Percentiles rank a stretch among this genome's conserved stretches.
Evolutionary conservation across 1,140 invertebrate species (phyloP).

Genomic region (Adelges cooleyi): DNA sequence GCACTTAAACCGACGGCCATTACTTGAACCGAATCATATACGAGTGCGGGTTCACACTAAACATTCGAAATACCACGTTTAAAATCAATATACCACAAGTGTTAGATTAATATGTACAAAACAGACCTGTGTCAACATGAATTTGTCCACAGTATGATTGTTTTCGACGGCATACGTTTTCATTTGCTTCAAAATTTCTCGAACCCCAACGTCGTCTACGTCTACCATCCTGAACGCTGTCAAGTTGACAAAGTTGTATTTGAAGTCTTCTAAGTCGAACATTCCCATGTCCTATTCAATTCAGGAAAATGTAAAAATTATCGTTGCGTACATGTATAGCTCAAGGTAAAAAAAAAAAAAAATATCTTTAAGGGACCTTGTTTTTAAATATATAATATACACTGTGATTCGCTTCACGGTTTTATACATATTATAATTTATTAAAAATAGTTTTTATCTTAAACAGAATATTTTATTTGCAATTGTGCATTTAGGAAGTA

Average conservation of each 20-base stretch:
- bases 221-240: conserved; percentile 73
- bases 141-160: conserved; percentile 44
- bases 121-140: conserved; percentile 46
- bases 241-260: conserved; percentile 88
- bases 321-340: no score
- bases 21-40: conserved; percentile 66
- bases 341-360: no score
- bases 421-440: no score
- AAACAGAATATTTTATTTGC: no score
- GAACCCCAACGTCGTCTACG: conserved; percentile 44
- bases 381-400: no score
- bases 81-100: no score
- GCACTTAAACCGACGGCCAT: conserved; percentile 59
- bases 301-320: conserved; percentile 32
- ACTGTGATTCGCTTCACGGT: no score
- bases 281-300: conserved; percentile 79
- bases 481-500: no score
- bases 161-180: conserved; percentile 45
- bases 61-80: no score
- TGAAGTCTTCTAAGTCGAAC: conserved; percentile 85
- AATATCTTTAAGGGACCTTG: no score
- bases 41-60: conserved; percentile 63
- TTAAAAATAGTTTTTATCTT: no score
- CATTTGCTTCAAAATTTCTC: conserved; percentile 50
- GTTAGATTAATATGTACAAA: no score